phyloP scores from a whole-genome alignment of 1,140 invertebrate species.

The Archegozetes longisetosus region DNA sequence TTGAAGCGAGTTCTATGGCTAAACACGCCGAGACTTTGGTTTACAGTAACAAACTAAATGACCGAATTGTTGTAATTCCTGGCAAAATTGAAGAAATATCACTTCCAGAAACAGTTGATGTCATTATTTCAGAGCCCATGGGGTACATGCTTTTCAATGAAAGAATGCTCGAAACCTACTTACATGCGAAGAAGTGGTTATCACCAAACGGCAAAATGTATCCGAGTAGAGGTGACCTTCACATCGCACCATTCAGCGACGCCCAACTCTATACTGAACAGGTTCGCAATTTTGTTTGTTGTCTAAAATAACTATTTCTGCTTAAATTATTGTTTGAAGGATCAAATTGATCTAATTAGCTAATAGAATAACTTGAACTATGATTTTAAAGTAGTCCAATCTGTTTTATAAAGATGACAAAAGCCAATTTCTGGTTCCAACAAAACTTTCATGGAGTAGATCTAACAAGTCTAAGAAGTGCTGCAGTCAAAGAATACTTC shows the following conservation, averaged over 20 bases:
- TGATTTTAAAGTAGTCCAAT: neutral
- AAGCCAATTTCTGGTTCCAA: conserved; percentile 98
- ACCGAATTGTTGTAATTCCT: conserved; percentile 75
- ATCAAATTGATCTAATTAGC: neutral
- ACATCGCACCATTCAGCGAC: conserved; percentile 96
- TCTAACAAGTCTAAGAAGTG: conserved; percentile 67
- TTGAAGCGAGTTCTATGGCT: conserved; percentile 97
- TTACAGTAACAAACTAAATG: conserved; percentile 66
- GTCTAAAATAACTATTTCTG: neutral
- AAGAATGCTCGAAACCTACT: conserved; percentile 94
- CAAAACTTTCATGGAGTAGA: conserved; percentile 96
- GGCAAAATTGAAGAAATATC: conserved; percentile 98
- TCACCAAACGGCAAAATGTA: conserved; percentile 81
- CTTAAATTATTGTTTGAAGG: neutral
- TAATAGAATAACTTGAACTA: neutral
- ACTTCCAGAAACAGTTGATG: conserved; percentile 82
- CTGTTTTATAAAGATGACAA: conserved; percentile 54
- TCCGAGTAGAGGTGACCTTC: conserved; percentile 84
- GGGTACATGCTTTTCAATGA: conserved; percentile 99
- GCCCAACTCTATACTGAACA: conserved; percentile 93
- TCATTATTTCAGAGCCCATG: conserved; percentile 98
- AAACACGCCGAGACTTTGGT: conserved; percentile 87
- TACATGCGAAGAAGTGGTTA: conserved; percentile 97
- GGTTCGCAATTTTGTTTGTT: neutral
- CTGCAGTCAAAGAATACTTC: conserved; percentile 94